Evolutionary conservation across 2,888 invertebrate species (phyloP), one percentile per base, ranked within the genome.

Genomic region (Deilephila porcellus): DNA sequence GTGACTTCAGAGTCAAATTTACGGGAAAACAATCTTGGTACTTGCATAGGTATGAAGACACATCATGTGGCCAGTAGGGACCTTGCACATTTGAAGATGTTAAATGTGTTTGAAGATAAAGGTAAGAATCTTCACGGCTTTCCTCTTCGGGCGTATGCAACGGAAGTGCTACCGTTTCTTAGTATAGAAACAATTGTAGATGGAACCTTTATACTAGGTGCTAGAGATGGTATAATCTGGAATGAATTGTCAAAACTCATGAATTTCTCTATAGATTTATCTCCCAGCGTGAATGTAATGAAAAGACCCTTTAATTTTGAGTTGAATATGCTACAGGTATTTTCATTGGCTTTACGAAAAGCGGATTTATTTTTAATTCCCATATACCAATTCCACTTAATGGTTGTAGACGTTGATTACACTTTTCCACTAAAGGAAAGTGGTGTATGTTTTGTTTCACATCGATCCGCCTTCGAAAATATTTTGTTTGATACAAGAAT

Each of bases 141-240:
- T 77, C 74, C 83, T 3, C 76, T 93, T 32, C 82, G 87, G 71
- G 83, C 88, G 0, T 88, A 85, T 71, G 74, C 81, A 11, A 79
- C 81, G 3, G 85, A 91, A 80, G 79, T 90, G 0, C 74, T 80
- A 71, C 93, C 93, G 6, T 93, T 93, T 78, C 73, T 88, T 32
- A 53, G 75, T 4, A 84, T 93, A 64, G 76, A 76, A 1, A 81
- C 85, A 32, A 71, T 84, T 3, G 80, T 76, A 5, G 83, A 91
- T 74, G 89, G 88, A 14, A 86, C 81, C 0, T 90, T 84, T 71
- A 82, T 80, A 2, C 76, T 93, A 8, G 73, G 78, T 56, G 76
- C 83, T 29, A 85, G 94, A 81, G 94, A 94, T 77, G 94, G 93
- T 4, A 80, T 76, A 29, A 81, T 94, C 25, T 94, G 94, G 94